Evolutionary conservation across 2,888 invertebrate genomes (phyloP).

Genomic region (Conus canariensis): DNA sequence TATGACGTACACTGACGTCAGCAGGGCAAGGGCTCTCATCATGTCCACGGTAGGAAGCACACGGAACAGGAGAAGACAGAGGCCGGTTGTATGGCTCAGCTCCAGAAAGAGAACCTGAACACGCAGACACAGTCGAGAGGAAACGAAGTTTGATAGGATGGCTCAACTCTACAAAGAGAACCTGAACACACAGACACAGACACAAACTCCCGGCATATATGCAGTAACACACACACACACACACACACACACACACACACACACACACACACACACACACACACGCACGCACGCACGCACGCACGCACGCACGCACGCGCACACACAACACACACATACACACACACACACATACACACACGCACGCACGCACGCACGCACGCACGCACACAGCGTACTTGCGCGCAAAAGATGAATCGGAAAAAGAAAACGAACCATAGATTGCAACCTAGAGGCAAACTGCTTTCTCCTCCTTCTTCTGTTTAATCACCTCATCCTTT

Average conservation of each 20-base stretch:
- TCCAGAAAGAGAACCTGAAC: slow-evolving; percentile 60
- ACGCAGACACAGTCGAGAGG: slow-evolving; percentile 3
- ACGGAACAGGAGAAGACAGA: slow-evolving; percentile 71
- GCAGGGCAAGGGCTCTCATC: slow-evolving; percentile 66
- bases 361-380: neutral
- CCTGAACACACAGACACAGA: neutral
- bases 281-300: neutral
- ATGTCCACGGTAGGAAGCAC: slow-evolving; percentile 71
- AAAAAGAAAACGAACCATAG: too few relatives aligned
- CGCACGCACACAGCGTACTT: neutral
- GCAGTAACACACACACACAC: neutral
- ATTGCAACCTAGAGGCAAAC: too few relatives aligned
- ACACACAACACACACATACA: neutral
- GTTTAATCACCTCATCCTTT: too few relatives aligned
- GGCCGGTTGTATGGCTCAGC: slow-evolving; percentile 64
- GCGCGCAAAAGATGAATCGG: too few relatives aligned
- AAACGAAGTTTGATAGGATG: neutral
- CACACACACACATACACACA: neutral
- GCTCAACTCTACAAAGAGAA: neutral
- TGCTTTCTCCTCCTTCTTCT: too few relatives aligned
- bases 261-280: neutral
- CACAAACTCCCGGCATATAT: neutral
- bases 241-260: neutral
- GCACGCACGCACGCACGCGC: neutral
- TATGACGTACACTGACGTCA: slow-evolving; percentile 68